Evolutionary conservation across 2,888 invertebrate genomes (phyloP).

Genomic region (Acleris holmiana): DNA sequence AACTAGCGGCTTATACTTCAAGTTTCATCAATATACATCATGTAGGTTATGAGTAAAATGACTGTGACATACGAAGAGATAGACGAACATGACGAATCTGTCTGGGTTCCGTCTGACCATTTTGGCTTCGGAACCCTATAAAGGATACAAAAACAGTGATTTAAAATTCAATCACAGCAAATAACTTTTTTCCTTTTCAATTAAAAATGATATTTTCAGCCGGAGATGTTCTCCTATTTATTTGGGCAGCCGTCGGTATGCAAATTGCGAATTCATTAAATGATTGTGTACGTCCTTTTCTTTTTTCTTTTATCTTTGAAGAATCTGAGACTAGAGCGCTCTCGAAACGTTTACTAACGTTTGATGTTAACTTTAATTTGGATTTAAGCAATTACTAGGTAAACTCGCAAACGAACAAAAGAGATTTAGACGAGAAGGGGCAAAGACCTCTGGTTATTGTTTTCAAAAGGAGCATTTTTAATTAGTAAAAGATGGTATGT

Average conservation of each 20-base stretch:
- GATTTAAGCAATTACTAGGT: constrained; percentile 18
- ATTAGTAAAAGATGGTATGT: too few relatives aligned
- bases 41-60: too few relatives aligned
- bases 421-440: not conserved
- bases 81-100: too few relatives aligned
- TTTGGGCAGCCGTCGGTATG: constrained; percentile 72
- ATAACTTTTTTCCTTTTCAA: constrained; percentile 30
- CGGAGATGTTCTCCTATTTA: constrained; percentile 56
- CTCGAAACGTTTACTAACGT: constrained; percentile 36
- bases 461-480: too few relatives aligned
- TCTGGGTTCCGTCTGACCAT: too few relatives aligned
- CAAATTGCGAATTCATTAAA: constrained; percentile 81
- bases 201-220: constrained; percentile 42
- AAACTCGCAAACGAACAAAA: constrained; percentile 12
- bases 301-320: constrained; percentile 61
- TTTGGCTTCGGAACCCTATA: too few relatives aligned
- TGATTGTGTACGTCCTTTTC: constrained; percentile 70
- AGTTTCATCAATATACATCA: too few relatives aligned
- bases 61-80: too few relatives aligned
- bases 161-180: constrained; percentile 27
- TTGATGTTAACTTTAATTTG: constrained; percentile 30
- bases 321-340: constrained; percentile 63
- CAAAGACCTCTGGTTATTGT: not conserved
- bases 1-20: too few relatives aligned
- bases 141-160: constrained; percentile 8